These are phyloP conservation scores for Catocala nupta DNA, from an alignment of 2,888 invertebrate species.

Conservation along the genomic window DNA sequence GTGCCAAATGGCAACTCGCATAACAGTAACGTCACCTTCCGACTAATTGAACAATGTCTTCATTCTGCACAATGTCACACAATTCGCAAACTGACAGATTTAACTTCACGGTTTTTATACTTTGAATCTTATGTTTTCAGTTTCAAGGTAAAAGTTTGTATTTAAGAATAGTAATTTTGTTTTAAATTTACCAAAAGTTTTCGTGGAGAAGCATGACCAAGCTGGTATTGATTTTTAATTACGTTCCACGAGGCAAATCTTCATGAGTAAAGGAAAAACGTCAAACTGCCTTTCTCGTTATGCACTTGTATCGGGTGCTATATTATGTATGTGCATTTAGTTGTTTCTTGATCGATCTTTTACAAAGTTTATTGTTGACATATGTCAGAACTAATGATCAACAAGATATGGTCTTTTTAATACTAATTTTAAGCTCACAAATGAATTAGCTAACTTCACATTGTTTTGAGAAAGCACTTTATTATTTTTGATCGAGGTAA, in stretches of 20 bases:
- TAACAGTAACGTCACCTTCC: conserved; percentile 26
- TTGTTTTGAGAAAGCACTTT: too few relatives aligned
- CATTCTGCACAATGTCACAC: background rate
- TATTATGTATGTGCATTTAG: too few relatives aligned
- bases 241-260: conserved; percentile 23
- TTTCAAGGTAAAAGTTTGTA: background rate
- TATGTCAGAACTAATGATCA: too few relatives aligned
- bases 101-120: background rate
- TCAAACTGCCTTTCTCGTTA: background rate
- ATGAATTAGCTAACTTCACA: too few relatives aligned
- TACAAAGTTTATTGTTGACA: too few relatives aligned
- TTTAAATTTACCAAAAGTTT: conserved; percentile 15
- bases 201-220: conserved; percentile 30
- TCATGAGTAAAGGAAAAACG: conserved; percentile 19
- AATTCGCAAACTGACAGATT: background rate
- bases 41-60: conserved; percentile 18
- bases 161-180: too few relatives aligned
- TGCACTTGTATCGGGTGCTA: too few relatives aligned
- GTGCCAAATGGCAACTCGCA: conserved; percentile 28
- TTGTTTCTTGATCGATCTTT: too few relatives aligned
- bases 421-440: too few relatives aligned
- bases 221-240: conserved; percentile 44
- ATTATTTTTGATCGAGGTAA: too few relatives aligned
- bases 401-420: too few relatives aligned
- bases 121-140: conserved; percentile 9